Percentiles rank a stretch among this genome's conserved stretches.
These are phyloP conservation scores for Drosophila multiciliata DNA, from an alignment of 2,888 invertebrate species.

Conservation along the genomic window DNA sequence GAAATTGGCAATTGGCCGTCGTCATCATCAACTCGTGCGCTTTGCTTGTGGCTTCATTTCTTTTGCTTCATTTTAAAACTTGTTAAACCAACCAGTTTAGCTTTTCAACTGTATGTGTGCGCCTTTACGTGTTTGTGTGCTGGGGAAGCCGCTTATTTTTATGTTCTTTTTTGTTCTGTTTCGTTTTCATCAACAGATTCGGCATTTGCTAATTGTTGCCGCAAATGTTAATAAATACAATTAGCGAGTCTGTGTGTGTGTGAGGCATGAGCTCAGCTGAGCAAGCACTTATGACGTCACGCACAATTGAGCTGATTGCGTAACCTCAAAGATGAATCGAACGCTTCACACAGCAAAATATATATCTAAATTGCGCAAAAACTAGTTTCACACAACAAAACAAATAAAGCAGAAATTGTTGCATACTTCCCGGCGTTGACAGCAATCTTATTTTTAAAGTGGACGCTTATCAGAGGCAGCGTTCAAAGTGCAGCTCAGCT, in stretches of 20 bases:
- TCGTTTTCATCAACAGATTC: constrained; percentile 15
- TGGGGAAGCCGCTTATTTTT: constrained; percentile 59
- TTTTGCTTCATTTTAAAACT: constrained; percentile 57
- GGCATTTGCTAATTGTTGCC: constrained; percentile 60
- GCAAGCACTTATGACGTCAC: constrained; percentile 1
- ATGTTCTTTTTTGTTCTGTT: constrained; percentile 28
- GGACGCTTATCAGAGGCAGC: constrained; percentile 32
- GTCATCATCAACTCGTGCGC: constrained; percentile 40
- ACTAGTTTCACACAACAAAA: not conserved
- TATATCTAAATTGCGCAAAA: not conserved
- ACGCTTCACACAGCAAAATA: not conserved
- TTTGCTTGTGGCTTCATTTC: constrained; percentile 47
- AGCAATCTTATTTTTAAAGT: constrained; percentile 13
- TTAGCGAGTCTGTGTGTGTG: constrained; percentile 44
- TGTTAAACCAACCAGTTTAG: constrained; percentile 70
- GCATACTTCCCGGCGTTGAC: constrained; percentile 50
- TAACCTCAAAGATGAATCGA: not conserved
- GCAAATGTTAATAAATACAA: constrained; percentile 70
- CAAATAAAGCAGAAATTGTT: not conserved
- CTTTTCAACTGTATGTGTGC: not conserved
- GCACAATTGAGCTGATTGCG: not conserved
- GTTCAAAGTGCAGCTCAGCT: constrained; percentile 56
- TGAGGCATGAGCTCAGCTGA: constrained; percentile 32
- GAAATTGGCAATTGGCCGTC: constrained; percentile 44
- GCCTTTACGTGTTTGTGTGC: constrained; percentile 14